Conservation (phyloP, 2,113 vertebrate species). For the Aplodontia rufa region DNA sequence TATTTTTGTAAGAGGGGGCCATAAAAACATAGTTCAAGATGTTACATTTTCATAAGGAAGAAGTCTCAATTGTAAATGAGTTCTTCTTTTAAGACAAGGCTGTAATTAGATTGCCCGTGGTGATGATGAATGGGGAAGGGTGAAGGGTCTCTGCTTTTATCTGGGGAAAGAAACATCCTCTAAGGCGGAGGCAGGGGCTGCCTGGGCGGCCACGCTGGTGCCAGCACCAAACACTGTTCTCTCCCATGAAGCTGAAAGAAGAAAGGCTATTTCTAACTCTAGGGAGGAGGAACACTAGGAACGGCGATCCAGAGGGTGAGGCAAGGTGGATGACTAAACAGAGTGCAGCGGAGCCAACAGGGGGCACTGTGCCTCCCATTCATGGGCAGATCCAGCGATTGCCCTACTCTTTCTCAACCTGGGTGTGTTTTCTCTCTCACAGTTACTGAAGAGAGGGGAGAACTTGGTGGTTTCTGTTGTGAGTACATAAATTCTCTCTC, state of each 20-base stretch:
- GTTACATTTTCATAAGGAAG: conserved; percentile 85
- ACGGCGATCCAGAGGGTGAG: conserved; percentile 16
- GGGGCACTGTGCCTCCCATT: background rate
- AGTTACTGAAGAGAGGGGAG: background rate
- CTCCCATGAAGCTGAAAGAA: background rate
- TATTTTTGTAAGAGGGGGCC: conserved; percentile 74
- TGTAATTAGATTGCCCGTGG: conserved; percentile 86
- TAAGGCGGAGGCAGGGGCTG: conserved; percentile 45
- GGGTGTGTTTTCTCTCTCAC: background rate
- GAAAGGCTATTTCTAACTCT: background rate
- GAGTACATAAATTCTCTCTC: background rate
- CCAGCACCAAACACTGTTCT: background rate
- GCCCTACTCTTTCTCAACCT: background rate
- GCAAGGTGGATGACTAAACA: background rate
- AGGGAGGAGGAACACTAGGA: background rate
- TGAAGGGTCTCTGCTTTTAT: conserved; percentile 79
- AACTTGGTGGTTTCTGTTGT: background rate
- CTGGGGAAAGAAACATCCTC: conserved; percentile 58
- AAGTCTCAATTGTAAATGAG: conserved; percentile 86
- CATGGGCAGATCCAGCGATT: background rate
- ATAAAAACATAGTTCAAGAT: conserved; percentile 84
- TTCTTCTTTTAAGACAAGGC: conserved; percentile 83
- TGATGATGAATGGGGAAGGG: conserved; percentile 84
- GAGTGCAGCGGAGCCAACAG: conserved; percentile 13
- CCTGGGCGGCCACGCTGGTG: background rate